These are phyloP conservation scores for Cassiopea andromeda DNA, from an alignment of 30 jellyfish, hydroid and myxozoan genomes.

Conservation along the genomic window DNA sequence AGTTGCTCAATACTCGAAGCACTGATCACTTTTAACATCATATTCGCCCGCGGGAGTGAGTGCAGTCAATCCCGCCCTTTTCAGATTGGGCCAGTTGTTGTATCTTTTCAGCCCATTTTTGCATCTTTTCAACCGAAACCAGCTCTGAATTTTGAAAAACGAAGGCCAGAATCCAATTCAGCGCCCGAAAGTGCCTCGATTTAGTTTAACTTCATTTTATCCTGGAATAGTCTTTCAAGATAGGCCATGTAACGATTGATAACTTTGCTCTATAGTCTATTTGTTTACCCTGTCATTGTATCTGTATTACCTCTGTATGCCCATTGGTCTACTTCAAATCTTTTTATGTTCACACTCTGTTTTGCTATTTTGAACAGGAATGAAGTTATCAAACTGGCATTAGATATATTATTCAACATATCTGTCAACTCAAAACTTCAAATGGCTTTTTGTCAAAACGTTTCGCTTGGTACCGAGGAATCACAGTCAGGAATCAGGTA, in stretches of 20 bases:
- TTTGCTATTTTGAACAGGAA: slow-evolving; percentile 38
- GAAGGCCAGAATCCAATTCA: not conserved
- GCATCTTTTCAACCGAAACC: not conserved
- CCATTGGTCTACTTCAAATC: not conserved
- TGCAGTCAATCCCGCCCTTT: not conserved
- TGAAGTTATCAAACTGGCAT: slow-evolving; percentile 71
- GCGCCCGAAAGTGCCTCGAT: not conserved
- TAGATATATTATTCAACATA: slow-evolving; percentile 70
- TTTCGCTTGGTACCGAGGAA: slow-evolving; percentile 57
- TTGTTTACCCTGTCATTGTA: no score
- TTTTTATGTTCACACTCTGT: not conserved
- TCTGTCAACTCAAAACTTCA: slow-evolving; percentile 71
- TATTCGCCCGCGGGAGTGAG: not conserved
- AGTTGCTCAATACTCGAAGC: not conserved
- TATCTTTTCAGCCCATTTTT: not conserved
- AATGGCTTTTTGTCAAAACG: slow-evolving; percentile 74
- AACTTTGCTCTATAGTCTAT: no score
- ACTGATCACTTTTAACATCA: not conserved
- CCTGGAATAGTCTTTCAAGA: not conserved
- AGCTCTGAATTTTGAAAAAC: not conserved
- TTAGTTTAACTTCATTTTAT: no score
- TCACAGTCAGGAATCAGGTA: slow-evolving; percentile 87
- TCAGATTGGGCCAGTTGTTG: not conserved
- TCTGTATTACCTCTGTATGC: not conserved
- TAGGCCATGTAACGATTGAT: no score